Evolutionary conservation across 2,888 invertebrate species (phyloP), one percentile per base, ranked within the genome.

Genomic region (Lapara coniferarum): DNA sequence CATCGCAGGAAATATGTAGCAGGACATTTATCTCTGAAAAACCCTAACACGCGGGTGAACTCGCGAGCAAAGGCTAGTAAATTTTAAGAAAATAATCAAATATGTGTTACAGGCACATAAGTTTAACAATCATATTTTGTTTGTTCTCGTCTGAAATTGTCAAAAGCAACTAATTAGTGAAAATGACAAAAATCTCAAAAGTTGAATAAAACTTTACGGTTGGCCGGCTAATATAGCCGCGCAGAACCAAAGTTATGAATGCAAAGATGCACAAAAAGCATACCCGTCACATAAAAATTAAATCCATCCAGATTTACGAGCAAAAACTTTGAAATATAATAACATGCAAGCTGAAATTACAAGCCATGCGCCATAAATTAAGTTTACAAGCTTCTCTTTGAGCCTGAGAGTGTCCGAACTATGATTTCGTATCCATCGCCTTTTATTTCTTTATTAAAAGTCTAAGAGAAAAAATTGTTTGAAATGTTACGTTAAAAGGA

Each of bases 321-420:
- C 75, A 70, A 84, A 86, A 86, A 86, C 88, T 90, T 91, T 91
- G 90, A 91, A 92, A 91, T 91, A 91, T 89, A 91, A 91, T 91
- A 89, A 91, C 88, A 78, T 74, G 83, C 75, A 84, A 84, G 88
- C 81, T 91, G 85, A 87, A 85, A 89, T 92, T 91, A 88, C 89
- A 77, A 82, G 78, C 80, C 83, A 77, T 75, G 79, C 71, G 84
- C 84, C 83, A 88, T 90, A 91, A 91, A 92, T 92, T 89, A 81
- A 84, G 81, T 86, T 86, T 85, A 85, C 77, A 81, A 81, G 80
- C 80, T 78, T 72, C 71, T 77, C 78, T 69, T 69, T 69, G 69
- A 69, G 59, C 66, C 74, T 81, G 81, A 75, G 75, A 80, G 75
- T 70, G 76, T 78, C 78, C 81, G 78, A 84, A 86, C 78, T 78